These are phyloP conservation scores for Proteles cristata DNA, from an alignment of 2,113 vertebrate genomes.

Conservation along the genomic window DNA sequence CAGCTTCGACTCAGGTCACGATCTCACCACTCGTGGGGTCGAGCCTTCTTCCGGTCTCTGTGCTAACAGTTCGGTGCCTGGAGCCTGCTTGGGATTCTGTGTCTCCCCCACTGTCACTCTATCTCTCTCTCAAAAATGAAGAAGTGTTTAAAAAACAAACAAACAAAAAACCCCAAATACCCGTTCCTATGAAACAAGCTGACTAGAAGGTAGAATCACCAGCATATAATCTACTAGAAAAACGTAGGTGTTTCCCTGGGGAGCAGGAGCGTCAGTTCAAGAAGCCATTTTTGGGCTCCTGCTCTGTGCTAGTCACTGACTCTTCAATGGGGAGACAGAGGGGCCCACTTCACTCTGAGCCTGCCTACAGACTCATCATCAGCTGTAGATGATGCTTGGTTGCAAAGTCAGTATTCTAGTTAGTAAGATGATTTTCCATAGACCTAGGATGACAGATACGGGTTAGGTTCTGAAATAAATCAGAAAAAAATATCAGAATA, in stretches of 20 bases:
- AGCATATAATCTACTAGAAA: not conserved
- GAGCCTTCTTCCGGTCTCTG: too few relatives aligned
- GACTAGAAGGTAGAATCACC: not conserved
- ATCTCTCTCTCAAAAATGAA: too few relatives aligned
- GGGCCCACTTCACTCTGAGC: not conserved
- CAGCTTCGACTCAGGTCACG: too few relatives aligned
- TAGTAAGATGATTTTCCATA: not conserved
- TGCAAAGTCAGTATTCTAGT: not conserved
- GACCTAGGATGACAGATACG: not conserved
- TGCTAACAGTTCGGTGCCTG: too few relatives aligned
- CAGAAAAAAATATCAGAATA: not conserved
- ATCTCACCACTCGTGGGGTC: too few relatives aligned
- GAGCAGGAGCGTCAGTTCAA: not conserved
- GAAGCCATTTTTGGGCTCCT: not conserved
- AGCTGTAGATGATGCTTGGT: not conserved
- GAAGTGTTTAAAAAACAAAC: too few relatives aligned
- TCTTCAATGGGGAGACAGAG: not conserved
- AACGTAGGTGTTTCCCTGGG: not conserved
- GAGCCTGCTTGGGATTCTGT: too few relatives aligned
- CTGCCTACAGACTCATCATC: not conserved
- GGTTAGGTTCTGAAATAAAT: conserved; percentile 4
- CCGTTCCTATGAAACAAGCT: not conserved
- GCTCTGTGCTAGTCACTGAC: not conserved
- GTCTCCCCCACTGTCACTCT: too few relatives aligned
- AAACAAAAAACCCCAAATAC: too few relatives aligned